A percentile compares a stretch with the other conserved stretches of the same genome.
phyloP scores from a whole-genome alignment of 2,113 vertebrate genomes.

The Nymphicus hollandicus region DNA sequence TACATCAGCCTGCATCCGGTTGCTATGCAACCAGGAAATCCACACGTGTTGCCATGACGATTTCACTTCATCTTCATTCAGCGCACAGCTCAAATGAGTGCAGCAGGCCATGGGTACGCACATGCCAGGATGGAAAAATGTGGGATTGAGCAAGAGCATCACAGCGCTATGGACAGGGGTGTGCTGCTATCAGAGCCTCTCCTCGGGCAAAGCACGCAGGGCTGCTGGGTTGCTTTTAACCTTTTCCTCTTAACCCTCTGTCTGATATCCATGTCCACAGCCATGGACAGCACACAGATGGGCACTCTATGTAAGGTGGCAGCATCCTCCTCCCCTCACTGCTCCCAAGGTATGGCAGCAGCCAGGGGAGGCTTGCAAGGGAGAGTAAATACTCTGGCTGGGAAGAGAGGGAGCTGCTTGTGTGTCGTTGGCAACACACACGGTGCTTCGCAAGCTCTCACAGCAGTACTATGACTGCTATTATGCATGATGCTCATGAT shows the following conservation, averaged over 20 bases:
- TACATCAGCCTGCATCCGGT: conserved; percentile 79
- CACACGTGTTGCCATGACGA: conserved; percentile 86
- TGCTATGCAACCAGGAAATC: conserved; percentile 79
- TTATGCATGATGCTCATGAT: not conserved
- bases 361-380: not conserved
- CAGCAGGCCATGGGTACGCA: not conserved
- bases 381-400: not conserved
- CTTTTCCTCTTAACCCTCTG: not conserved
- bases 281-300: not conserved
- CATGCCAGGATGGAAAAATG: not conserved
- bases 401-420: not conserved
- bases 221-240: not conserved
- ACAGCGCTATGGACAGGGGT: rapidly evolving
- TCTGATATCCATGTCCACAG: not conserved
- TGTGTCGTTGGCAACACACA: not conserved
- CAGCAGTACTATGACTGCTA: not conserved
- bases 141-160: not conserved
- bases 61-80: conserved; percentile 79
- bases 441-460: not conserved
- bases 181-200: not conserved
- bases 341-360: not conserved
- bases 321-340: not conserved
- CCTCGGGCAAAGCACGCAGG: rapidly evolving
- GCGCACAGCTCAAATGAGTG: not conserved
- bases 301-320: not conserved